Conservation (phyloP, 2,888 invertebrate species). For the Axea sp. region DNA sequence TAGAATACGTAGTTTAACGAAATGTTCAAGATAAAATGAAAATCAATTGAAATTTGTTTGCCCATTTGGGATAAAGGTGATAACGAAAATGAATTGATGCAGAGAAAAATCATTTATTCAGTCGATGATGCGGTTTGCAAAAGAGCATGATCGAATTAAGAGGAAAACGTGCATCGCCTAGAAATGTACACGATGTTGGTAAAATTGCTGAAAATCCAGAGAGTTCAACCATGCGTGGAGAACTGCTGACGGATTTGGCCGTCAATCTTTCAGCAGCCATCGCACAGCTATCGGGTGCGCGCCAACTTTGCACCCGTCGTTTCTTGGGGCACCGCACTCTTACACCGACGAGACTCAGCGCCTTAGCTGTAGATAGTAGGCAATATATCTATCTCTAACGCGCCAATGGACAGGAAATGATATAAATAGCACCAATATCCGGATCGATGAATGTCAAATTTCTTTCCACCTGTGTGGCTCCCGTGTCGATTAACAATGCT, state of each 20-base stretch:
- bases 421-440: conserved; percentile 68
- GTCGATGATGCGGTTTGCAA: conserved; percentile 34
- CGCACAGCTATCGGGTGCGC: conserved; percentile 73
- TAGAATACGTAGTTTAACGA: too few relatives aligned
- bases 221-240: conserved; percentile 68
- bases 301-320: conserved; percentile 62
- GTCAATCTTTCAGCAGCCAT: conserved; percentile 76
- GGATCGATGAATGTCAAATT: conserved; percentile 62
- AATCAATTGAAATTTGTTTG: too few relatives aligned
- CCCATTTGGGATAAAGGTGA: too few relatives aligned
- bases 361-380: conserved; percentile 60
- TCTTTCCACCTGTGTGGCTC: conserved; percentile 61
- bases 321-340: conserved; percentile 55
- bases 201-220: conserved; percentile 71
- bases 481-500: conserved; percentile 43
- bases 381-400: conserved; percentile 68
- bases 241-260: conserved; percentile 75
- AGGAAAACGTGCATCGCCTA: conserved; percentile 70
- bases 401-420: conserved; percentile 69
- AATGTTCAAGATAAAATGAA: too few relatives aligned
- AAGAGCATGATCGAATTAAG: conserved; percentile 32
- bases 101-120: conserved; percentile 40
- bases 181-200: conserved; percentile 54
- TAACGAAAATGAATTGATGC: too few relatives aligned
- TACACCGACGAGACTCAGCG: conserved; percentile 50